These are phyloP conservation scores for Micronycteris hirsuta DNA, from an alignment of 2,113 vertebrate species.

Conservation along the genomic window DNA sequence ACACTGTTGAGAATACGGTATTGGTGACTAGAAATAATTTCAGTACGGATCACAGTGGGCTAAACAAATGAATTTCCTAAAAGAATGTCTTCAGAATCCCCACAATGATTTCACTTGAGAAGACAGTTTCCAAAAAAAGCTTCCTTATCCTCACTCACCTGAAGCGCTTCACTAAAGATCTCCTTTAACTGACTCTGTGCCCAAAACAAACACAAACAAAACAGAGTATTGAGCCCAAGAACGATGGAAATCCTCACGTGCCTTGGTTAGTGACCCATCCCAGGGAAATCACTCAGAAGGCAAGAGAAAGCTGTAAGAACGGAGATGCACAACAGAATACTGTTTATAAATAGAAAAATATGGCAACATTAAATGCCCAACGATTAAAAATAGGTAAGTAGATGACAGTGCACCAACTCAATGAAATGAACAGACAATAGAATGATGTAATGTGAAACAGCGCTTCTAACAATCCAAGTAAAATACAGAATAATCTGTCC, in stretches of 20 bases:
- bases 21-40: not conserved
- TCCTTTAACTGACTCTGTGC: not conserved
- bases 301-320: not conserved
- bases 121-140: not conserved
- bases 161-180: not conserved
- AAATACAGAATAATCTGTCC: not conserved
- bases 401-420: not conserved
- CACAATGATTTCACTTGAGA: not conserved
- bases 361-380: not conserved
- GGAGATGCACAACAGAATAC: not conserved
- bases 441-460: not conserved
- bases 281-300: not conserved
- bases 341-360: not conserved
- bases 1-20: not conserved
- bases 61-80: not conserved
- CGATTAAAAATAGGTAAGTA: not conserved
- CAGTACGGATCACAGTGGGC: not conserved
- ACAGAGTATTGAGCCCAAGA: not conserved
- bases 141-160: not conserved
- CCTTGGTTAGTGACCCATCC: not conserved
- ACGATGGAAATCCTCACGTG: not conserved
- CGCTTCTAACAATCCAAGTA: not conserved
- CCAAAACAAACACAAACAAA: not conserved
- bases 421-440: not conserved
- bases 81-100: not conserved